Evolutionary conservation across 2,113 vertebrate species (phyloP).

Genomic region (Falcunculus frontatus): DNA sequence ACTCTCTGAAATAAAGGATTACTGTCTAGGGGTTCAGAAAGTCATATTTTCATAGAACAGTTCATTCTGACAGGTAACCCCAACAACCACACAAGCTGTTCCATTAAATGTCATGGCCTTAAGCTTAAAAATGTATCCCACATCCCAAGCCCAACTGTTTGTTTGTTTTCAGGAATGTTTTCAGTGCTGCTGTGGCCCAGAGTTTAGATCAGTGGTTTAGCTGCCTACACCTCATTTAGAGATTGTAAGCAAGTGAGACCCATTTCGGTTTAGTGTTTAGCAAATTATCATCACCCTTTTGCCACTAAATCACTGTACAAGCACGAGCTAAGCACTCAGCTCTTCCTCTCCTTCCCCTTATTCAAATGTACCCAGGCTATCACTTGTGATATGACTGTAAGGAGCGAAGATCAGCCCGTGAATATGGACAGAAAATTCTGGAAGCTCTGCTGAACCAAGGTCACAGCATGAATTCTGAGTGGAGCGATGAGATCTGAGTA

Average conservation of each 20-base stretch:
- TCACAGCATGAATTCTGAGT: not conserved
- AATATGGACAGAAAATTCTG: conserved; percentile 19
- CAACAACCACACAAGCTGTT: not conserved
- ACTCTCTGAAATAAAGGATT: conserved; percentile 24
- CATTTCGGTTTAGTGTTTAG: not conserved
- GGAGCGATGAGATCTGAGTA: not conserved
- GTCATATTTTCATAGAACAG: not conserved
- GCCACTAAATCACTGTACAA: conserved; percentile 3
- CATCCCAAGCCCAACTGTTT: not conserved
- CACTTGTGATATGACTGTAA: not conserved
- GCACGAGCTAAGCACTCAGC: not conserved
- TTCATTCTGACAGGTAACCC: not conserved
- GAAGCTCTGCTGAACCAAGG: not conserved
- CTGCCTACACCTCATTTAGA: not conserved
- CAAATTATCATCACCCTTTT: not conserved
- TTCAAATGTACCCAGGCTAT: conserved; percentile 4
- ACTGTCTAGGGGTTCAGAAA: conserved; percentile 32
- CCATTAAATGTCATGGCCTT: not conserved
- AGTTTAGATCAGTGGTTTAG: not conserved
- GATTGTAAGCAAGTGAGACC: not conserved
- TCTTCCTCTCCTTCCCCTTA: conserved; percentile 29
- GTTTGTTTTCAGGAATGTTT: not conserved
- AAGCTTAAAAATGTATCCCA: not conserved
- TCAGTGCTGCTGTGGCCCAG: not conserved
- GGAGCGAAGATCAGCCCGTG: not conserved